Conservation (phyloP, 1,140 invertebrate species). For the Drosophila kurseongensis region DNA sequence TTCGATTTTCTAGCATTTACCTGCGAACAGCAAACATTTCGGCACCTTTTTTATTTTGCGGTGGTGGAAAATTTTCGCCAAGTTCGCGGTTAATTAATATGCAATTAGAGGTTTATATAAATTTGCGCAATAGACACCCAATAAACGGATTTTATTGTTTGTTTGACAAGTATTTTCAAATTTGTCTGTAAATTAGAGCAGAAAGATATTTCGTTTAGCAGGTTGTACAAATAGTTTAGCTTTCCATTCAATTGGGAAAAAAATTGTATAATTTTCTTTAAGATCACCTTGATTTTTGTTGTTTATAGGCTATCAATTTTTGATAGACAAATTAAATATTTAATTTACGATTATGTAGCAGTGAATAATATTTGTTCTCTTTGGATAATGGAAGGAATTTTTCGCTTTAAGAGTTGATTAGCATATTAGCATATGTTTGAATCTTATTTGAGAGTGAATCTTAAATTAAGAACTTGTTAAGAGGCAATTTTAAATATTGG, state of each 20-base stretch:
- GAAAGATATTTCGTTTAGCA: slow-evolving; percentile 18
- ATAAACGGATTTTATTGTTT: slow-evolving; percentile 41
- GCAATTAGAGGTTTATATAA: slow-evolving; percentile 41
- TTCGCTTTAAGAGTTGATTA: no score
- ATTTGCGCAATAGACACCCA: slow-evolving; percentile 42
- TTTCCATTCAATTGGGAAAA: slow-evolving; percentile 1
- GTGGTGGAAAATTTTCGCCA: slow-evolving; percentile 45
- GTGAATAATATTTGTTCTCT: no score
- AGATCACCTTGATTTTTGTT: neutral
- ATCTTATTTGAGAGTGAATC: no score
- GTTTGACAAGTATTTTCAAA: slow-evolving; percentile 28
- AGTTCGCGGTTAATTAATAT: slow-evolving; percentile 50
- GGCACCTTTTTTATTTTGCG: slow-evolving; percentile 12
- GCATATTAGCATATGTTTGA: no score
- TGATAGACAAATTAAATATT: no score
- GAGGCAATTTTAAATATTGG: no score
- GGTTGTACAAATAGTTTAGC: neutral
- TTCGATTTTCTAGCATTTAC: slow-evolving; percentile 48
- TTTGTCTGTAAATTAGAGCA: slow-evolving; percentile 35
- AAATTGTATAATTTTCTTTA: neutral
- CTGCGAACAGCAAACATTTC: slow-evolving; percentile 36
- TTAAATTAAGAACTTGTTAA: no score
- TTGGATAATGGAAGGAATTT: no score
- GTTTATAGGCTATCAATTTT: no score
- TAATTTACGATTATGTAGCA: no score